Evolutionary conservation across 2,797 vertebrate species (phyloP).

Genomic region (Gallinago solitaria): DNA sequence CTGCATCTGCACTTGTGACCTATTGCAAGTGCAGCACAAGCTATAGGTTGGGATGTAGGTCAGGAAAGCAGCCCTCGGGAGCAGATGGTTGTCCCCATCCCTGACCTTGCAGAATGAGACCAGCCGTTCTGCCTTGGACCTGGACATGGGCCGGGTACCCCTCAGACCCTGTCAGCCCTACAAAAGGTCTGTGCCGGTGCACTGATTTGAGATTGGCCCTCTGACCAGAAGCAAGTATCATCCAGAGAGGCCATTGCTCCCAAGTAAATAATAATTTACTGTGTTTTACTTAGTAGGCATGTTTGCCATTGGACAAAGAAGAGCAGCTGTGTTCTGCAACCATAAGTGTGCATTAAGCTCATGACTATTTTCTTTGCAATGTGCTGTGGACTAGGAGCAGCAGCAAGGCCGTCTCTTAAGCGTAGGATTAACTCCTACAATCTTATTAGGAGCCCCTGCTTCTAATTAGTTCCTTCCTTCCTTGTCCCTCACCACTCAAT

Average conservation of each 20-base stretch:
- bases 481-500: not conserved
- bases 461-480: conserved; percentile 27
- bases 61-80: not conserved
- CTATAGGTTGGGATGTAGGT: not conserved
- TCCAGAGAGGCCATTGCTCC: not conserved
- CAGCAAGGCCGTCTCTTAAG: not conserved
- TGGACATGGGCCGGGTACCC: not conserved
- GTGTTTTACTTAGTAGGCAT: not conserved
- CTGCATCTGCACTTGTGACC: not conserved
- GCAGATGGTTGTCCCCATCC: not conserved
- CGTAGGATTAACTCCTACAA: not conserved
- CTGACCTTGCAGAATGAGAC: not conserved
- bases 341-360: not conserved
- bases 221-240: not conserved
- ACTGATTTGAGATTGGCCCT: not conserved
- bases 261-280: not conserved
- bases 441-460: not conserved
- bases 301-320: not conserved
- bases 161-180: not conserved
- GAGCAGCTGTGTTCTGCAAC: not conserved
- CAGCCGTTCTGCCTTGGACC: not conserved
- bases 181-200: not conserved
- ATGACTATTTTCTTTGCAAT: conserved; percentile 13
- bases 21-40: not conserved
- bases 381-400: not conserved